Evolutionary conservation across 2,888 invertebrate genomes (phyloP), one percentile per base, ranked within the genome.

Genomic region (Branchellion lobata): DNA sequence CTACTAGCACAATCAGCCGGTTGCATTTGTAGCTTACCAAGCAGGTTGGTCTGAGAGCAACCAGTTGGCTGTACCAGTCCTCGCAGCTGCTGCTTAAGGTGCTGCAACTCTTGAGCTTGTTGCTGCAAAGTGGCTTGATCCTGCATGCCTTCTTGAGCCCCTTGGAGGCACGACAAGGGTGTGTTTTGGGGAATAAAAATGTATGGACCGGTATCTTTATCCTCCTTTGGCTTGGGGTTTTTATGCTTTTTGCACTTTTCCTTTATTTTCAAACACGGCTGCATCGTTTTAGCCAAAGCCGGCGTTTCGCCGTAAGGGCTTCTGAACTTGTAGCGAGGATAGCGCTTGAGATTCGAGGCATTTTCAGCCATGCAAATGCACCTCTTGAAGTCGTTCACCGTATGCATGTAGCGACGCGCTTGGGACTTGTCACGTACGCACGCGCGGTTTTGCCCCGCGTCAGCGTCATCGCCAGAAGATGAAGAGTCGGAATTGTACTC

Each of bases 261-360:
- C 61, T 8, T 24, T n/a, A n/a, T n/a, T n/a, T n/a, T n/a, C 24
- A 57, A n/a, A 24, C 61, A 57, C 21, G 8, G 11, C 11, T 5
- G 8, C 21, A 18, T 8, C 3, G 3, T 57, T n/a, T 57, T 57
- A n/a, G n/a, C n/a, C 24, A 3, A 14, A n/a, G 61, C 5, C 24
- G 5, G 8, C 24, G 5, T n/a, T 3, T 57, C 14, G 24, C 21
- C 24, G n/a, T 57, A 57, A n/a, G 61, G 61, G 21, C 61, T 57
- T n/a, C 21, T 57, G 61, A 57, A 57, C 61, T 57, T 57, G 24
- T 57, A 57, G 24, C 61, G 61, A 18, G 61, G 61, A 57, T 57
- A 57, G 3, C 61, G 8, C 61, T 57, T 18, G 21, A 8, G 3
- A 3, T 57, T 57, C 21, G 3, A 5, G 3, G 3, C 24, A 47